Evolutionary conservation across 2,797 vertebrate species (phyloP).

Genomic region (Leptatherina wallacei): DNA sequence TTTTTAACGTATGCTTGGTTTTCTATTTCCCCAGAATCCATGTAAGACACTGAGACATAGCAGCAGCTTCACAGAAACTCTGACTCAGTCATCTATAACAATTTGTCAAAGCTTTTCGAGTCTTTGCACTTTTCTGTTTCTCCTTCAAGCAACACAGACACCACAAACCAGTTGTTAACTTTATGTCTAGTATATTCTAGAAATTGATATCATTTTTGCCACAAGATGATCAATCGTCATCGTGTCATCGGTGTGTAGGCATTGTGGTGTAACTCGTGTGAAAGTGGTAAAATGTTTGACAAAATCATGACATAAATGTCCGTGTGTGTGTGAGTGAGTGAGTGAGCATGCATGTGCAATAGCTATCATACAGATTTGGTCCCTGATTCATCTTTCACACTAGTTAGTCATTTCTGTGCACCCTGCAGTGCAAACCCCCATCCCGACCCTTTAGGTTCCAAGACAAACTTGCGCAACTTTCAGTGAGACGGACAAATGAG

Average conservation of each 20-base stretch:
- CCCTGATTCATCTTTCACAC: constrained; percentile 43
- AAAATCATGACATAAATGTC: background rate
- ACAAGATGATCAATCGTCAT: background rate
- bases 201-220: background rate
- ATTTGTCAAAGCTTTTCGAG: background rate
- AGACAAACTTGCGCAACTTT: constrained; percentile 54
- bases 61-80: background rate
- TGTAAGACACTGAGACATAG: background rate
- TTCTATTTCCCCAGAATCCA: background rate
- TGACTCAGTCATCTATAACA: background rate
- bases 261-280: constrained; percentile 4
- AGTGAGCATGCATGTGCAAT: constrained; percentile 16
- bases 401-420: constrained; percentile 63
- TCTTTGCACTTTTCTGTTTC: background rate
- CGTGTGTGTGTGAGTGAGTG: constrained; percentile 8
- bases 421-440: constrained; percentile 48
- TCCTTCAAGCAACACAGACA: too few species aligned
- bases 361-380: constrained; percentile 15
- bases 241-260: background rate
- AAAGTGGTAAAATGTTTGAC: background rate
- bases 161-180: background rate
- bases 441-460: constrained; percentile 60
- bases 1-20: background rate
- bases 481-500: constrained; percentile 62
- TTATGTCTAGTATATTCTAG: background rate